These are phyloP conservation scores for Gymnobelideus leadbeateri DNA, from an alignment of 2,113 vertebrate species.

Conservation along the genomic window DNA sequence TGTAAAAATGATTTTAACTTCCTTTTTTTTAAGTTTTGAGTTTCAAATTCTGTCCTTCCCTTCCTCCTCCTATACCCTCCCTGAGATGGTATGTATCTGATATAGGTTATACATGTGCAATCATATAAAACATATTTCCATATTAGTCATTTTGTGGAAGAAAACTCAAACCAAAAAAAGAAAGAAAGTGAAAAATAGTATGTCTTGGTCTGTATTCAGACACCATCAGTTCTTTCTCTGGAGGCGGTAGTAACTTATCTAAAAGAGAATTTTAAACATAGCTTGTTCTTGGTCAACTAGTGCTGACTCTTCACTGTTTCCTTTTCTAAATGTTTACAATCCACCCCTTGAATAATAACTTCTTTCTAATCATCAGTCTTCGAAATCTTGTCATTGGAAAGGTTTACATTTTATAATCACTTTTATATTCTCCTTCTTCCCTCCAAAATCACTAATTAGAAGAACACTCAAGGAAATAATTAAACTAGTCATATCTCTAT, in stretches of 20 bases:
- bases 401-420: constrained; percentile 59
- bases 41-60: neutral
- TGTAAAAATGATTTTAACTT: too few relatives aligned
- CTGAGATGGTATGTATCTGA: neutral
- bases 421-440: constrained; percentile 56
- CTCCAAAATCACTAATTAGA: constrained; percentile 65
- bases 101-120: neutral
- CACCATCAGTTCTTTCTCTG: neutral
- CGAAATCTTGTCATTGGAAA: constrained; percentile 38
- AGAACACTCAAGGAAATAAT: constrained; percentile 61
- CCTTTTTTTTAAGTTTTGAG: neutral
- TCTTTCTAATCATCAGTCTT: constrained; percentile 37
- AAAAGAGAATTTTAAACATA: neutral
- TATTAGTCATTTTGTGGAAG: neutral
- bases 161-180: neutral
- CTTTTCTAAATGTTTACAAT: neutral
- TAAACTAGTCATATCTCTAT: constrained; percentile 67
- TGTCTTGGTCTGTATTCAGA: neutral
- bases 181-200: neutral
- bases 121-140: neutral
- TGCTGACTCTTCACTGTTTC: neutral
- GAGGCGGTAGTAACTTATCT: neutral
- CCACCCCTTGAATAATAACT: neutral
- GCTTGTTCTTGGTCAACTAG: neutral
- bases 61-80: neutral